Conservation (phyloP, 2,888 invertebrate genomes). For the Serrognathus titanus region DNA sequence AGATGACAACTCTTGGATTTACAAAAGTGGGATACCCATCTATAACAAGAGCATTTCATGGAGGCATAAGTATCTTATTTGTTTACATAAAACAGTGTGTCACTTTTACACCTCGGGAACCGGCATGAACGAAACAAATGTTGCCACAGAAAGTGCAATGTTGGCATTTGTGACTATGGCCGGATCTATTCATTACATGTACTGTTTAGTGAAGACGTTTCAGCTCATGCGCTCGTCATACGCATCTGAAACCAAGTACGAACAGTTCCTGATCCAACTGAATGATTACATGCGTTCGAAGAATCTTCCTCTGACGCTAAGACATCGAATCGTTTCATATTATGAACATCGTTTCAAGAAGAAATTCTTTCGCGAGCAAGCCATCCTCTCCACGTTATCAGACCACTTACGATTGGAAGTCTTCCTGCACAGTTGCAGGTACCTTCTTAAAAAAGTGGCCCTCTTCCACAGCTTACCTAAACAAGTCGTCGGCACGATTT, state of each 20-base stretch:
- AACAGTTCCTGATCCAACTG: slow-evolving; percentile 13
- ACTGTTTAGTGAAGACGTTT: slow-evolving; percentile 5
- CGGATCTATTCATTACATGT: slow-evolving; percentile 11
- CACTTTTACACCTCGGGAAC: slow-evolving; percentile 11
- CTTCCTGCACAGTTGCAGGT: slow-evolving; percentile 16
- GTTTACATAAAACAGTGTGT: slow-evolving; percentile 9
- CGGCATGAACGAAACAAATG: slow-evolving; percentile 6
- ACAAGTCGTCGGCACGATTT: slow-evolving; percentile 14
- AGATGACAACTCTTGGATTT: slow-evolving; percentile 9
- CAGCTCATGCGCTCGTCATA: slow-evolving; percentile 10
- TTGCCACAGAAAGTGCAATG: slow-evolving; percentile 5
- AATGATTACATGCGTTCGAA: slow-evolving; percentile 13
- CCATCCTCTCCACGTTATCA: slow-evolving; percentile 13
- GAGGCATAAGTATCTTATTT: slow-evolving; percentile 7
- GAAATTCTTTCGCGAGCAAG: slow-evolving; percentile 11
- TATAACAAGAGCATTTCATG: slow-evolving; percentile 2
- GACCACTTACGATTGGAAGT: slow-evolving; percentile 20
- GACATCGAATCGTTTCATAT: slow-evolving; percentile 13
- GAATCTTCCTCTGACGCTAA: slow-evolving; percentile 9
- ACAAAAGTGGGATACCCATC: slow-evolving; percentile 4
- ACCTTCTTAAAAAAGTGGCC: slow-evolving; percentile 14
- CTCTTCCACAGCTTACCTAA: slow-evolving; percentile 15
- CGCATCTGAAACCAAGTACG: slow-evolving; percentile 15
- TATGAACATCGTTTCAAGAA: slow-evolving; percentile 18
- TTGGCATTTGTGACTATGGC: slow-evolving; percentile 11